phyloP scores from a whole-genome alignment of 2,797 vertebrate species.

The Potorous gilbertii region DNA sequence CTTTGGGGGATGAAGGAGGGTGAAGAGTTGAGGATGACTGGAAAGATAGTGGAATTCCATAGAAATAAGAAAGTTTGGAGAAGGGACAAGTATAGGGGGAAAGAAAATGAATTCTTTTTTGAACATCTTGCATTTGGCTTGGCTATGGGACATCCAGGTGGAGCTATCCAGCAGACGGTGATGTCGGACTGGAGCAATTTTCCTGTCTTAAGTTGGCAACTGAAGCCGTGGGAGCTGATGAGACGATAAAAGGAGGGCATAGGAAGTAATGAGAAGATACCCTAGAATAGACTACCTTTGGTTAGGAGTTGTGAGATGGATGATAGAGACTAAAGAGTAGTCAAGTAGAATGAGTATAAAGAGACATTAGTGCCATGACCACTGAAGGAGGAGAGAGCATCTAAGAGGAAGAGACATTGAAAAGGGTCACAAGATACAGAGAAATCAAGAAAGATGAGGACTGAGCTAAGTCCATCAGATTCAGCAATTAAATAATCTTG shows the following conservation, averaged over 20 bases:
- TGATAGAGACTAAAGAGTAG: neutral
- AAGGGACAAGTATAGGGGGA: neutral
- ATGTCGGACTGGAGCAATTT: neutral
- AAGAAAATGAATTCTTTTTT: neutral
- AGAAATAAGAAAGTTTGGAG: neutral
- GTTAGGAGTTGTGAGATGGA: too few relatives aligned
- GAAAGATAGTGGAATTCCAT: neutral
- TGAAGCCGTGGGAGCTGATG: neutral
- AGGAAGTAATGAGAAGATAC: neutral
- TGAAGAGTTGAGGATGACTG: neutral
- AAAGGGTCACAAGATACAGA: neutral
- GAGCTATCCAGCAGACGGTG: neutral
- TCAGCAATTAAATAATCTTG: neutral
- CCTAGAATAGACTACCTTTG: too few relatives aligned
- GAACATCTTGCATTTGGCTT: neutral
- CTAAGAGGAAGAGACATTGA: neutral
- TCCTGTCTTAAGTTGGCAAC: neutral
- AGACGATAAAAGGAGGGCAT: neutral
- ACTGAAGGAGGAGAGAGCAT: neutral
- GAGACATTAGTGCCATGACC: neutral
- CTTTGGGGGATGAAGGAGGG: neutral
- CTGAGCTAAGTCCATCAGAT: neutral
- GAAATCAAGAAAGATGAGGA: neutral
- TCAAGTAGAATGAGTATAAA: neutral
- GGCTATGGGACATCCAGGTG: neutral